phyloP scores from a whole-genome alignment of 2,888 invertebrate genomes.

The Microctonus aethiopoides region DNA sequence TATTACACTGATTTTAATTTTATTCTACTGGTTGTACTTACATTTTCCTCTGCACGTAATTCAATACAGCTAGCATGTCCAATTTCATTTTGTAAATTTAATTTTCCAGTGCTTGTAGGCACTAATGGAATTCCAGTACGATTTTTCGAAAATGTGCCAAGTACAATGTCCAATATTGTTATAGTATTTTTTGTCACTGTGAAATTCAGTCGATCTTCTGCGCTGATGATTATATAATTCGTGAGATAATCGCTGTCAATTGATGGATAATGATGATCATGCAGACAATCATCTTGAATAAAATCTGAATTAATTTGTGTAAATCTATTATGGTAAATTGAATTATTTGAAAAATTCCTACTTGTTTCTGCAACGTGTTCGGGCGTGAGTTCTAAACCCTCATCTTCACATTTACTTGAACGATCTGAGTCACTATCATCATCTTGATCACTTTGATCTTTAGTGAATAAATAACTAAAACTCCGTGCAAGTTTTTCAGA shows the following conservation, averaged over 20 bases:
- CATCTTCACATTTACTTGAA: slow-evolving; percentile 65
- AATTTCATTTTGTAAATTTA: slow-evolving; percentile 73
- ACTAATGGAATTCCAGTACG: slow-evolving; percentile 57
- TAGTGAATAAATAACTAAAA: slow-evolving; percentile 81
- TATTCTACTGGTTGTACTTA: slow-evolving; percentile 41
- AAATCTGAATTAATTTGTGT: slow-evolving; percentile 39
- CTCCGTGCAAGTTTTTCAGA: slow-evolving; percentile 79
- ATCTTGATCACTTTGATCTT: slow-evolving; percentile 72
- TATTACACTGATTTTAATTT: no score
- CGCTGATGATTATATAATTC: slow-evolving; percentile 77
- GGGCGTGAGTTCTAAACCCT: slow-evolving; percentile 55
- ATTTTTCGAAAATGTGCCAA: slow-evolving; percentile 65
- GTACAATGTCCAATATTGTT: slow-evolving; percentile 69
- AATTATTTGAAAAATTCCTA: slow-evolving; percentile 41
- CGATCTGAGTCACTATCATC: slow-evolving; percentile 68
- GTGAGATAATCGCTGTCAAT: slow-evolving; percentile 63
- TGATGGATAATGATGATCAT: slow-evolving; percentile 37
- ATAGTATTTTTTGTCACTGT: slow-evolving; percentile 77
- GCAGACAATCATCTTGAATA: slow-evolving; percentile 36
- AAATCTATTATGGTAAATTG: not conserved
- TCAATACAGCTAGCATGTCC: slow-evolving; percentile 63
- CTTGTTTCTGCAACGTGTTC: slow-evolving; percentile 53
- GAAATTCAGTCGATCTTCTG: slow-evolving; percentile 75
- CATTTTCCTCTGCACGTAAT: slow-evolving; percentile 56
- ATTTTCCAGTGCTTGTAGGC: slow-evolving; percentile 52